Base-by-base conservation (phyloP, 2,113 vertebrate species). In the Tor tambroides region DNA sequence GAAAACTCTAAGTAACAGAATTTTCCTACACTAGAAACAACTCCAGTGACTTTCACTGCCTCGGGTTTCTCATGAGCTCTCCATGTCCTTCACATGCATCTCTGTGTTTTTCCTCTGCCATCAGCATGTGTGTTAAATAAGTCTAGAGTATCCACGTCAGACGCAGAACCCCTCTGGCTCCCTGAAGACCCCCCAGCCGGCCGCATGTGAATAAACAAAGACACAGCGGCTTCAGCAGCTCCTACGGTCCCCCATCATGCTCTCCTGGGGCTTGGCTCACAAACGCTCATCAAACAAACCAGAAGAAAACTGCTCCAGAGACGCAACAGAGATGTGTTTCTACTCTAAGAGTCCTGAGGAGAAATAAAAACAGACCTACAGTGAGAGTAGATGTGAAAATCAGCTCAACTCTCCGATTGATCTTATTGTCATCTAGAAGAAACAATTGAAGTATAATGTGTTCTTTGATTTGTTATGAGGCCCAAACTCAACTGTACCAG, bases 201-300 rank as follows among this genome's bases (percentile, higher is more conserved):
- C 88, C 54, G 83, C 84, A 86, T 80, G 85, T 65, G 78, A 69
- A 80, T 85, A 85, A 85, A 85, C 83, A 85, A 74, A 85, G 74
- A 35, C 83, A 63, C 41, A 85, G n/a, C 28, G 35, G 38, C 59
- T 43, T 63, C 83, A 2, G 28, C 61, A 86, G 88, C 88, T 71
- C 91, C 90, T 89, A 87, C 6, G 23, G 74, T 76, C 74, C 41
- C 72, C 74, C 74, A 12, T 76, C 11, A 49, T 51, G 80, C 87
- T 92, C 89, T 88, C 75, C 65, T 88, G 88, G 91, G 86, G 30
- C 80, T 91, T 81, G 82, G 83, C 89, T 91, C 85, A 76, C 67
- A 83, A 88, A 75, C 35, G 84, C 88, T 90, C 86, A 84, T 87
- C 89, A 80, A 91, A 80, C 86, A 90, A 54, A 6, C 4, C 35